A percentile compares a stretch with the other conserved stretches of the same genome.
Evolutionary conservation across 2,888 invertebrate genomes (phyloP).

Genomic region (Iselma pallidipennis): DNA sequence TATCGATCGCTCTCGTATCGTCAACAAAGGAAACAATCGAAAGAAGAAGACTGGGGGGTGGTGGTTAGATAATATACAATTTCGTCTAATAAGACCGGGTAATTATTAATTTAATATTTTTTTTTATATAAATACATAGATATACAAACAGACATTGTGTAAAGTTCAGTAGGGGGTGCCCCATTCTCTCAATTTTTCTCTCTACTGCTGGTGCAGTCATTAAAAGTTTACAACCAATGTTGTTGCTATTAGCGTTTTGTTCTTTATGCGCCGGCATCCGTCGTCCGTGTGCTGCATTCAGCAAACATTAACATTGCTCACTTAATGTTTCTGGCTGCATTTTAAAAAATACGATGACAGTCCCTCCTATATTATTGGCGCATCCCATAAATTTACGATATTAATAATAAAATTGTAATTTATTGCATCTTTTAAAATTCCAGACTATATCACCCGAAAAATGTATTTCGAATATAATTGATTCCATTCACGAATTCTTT

Average conservation of each 20-base stretch:
- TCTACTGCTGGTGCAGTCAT: slow-evolving; percentile 34
- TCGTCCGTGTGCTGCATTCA: slow-evolving; percentile 39
- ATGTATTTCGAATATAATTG: background rate
- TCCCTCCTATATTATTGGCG: slow-evolving; percentile 46
- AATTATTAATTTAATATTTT: too few species aligned
- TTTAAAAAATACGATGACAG: slow-evolving; percentile 47
- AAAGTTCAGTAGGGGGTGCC: too few species aligned
- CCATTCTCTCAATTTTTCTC: background rate
- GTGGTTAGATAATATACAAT: too few species aligned
- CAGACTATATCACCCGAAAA: slow-evolving; percentile 32
- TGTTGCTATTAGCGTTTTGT: slow-evolving; percentile 47
- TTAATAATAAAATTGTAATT: slow-evolving; percentile 49
- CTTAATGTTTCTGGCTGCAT: slow-evolving; percentile 45
- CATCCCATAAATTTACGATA: slow-evolving; percentile 48
- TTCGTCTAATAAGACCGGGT: too few species aligned
- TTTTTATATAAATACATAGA: background rate
- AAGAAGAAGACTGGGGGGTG: background rate
- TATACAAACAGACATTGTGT: background rate
- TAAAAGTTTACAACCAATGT: slow-evolving; percentile 49
- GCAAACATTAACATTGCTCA: slow-evolving; percentile 48
- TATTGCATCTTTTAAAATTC: slow-evolving; percentile 49
- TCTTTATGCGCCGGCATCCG: slow-evolving; percentile 43
- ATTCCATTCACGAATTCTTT: background rate
- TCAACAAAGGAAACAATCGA: background rate
- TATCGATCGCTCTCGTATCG: background rate